Base-by-base conservation (phyloP, 2,113 vertebrate genomes). In the Dicaeum eximium region DNA sequence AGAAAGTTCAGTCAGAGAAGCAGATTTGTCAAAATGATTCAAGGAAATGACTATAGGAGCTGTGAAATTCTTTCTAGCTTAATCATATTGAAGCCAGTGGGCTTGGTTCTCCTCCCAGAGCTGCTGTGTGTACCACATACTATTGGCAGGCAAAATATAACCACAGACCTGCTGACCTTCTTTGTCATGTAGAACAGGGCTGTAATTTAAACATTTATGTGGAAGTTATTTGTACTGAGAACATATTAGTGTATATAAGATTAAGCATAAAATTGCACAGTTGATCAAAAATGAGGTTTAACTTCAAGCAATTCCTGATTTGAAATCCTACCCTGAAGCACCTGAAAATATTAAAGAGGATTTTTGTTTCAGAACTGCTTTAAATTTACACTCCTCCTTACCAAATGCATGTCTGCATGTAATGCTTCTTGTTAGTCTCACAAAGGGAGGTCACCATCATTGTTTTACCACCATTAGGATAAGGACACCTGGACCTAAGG, bases 1-100 rank as follows among this genome's bases (percentile, higher is more conserved):
- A 91, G 89, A 85, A 92, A 53, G 48, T 88, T 84, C 67, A 92
- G 75, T 90, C 73, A 81, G 61, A 54, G 66, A 71, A n/a, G 54
- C 40, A 50, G n/a, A 64, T 84, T 79, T 91, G 54, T 92, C 48
- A 62, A 75, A 82, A 69, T 20, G 44, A 93, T 56, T 91, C 66
- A 72, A 69, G 75, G 70, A 90, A 88, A 61, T 65, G 0, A 87
- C 74, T 75, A 0, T 51, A 66, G 91, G 74, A 93, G 51, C 90
- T 71, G 42, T 40, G 80, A 91, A 84, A 24, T 54, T 31, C 79
- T 62, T 94, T 42, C 57, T 24, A 65, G 48, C 35, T 64, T 74
- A 48, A 54, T 60, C 2, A 2, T 35, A 37, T 11, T 31, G 56
- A 81, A 91, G 64, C 19, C 58, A 40, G 28, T 2, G 12, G 62